A percentile compares a stretch with the other conserved stretches of the same genome.
phyloP scores from a whole-genome alignment of 2,113 vertebrate genomes.

The Calypte anna region DNA sequence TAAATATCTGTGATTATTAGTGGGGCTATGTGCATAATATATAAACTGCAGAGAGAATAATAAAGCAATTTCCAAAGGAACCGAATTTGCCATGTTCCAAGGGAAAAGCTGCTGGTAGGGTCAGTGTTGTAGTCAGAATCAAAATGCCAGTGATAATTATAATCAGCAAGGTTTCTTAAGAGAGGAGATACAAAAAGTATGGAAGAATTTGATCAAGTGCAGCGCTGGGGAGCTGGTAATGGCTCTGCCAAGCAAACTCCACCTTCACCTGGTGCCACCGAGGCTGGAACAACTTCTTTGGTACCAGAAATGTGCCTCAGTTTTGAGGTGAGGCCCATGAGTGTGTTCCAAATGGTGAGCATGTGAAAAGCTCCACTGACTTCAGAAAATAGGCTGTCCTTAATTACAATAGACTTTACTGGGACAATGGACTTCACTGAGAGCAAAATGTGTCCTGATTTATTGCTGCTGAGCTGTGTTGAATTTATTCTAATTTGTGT shows the following conservation, averaged over 20 bases:
- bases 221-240: not conserved
- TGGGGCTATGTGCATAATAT: not conserved
- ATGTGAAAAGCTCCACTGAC: not conserved
- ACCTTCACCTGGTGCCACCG: not conserved
- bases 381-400: not conserved
- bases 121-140: not conserved
- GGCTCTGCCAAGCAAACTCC: not conserved
- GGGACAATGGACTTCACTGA: not conserved
- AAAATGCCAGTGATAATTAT: not conserved
- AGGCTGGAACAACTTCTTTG: not conserved
- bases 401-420: not conserved
- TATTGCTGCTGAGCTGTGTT: not conserved
- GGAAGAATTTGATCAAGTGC: not conserved
- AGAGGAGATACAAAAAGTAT: not conserved
- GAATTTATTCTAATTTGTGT: not conserved
- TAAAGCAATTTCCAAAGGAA: not conserved
- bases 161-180: not conserved
- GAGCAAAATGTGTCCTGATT: not conserved
- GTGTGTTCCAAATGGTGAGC: not conserved
- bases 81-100: not conserved
- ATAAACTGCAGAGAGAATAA: not conserved
- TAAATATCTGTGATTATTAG: not conserved
- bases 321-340: not conserved
- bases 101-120: not conserved
- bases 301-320: not conserved